These are phyloP conservation scores for Brachionus rotundiformis DNA, from an alignment of 1,140 invertebrate species.

Conservation along the genomic window DNA sequence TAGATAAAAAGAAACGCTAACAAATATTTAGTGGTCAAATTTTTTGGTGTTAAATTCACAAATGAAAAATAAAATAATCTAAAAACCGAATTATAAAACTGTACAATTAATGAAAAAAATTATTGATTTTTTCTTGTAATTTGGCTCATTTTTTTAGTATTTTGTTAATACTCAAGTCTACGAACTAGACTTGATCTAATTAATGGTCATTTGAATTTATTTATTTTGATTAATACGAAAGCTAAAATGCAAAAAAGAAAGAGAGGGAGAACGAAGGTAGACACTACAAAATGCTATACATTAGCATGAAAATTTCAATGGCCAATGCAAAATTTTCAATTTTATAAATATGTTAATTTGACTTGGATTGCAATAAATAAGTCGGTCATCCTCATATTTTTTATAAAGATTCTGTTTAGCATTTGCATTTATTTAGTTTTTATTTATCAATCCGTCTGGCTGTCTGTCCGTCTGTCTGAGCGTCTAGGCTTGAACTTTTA, in stretches of 20 bases:
- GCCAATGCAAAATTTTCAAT: conserved; percentile 23
- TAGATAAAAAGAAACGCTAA: neutral
- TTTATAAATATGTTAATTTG: conserved; percentile 31
- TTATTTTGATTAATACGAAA: conserved; percentile 35
- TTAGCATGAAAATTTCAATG: conserved; percentile 44
- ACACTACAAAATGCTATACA: conserved; percentile 7
- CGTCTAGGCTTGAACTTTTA: conserved; percentile 39
- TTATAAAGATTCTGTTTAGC: neutral
- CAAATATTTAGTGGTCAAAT: neutral
- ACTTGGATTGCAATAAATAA: conserved; percentile 29
- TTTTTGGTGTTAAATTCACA: neutral
- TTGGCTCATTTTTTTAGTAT: conserved; percentile 16
- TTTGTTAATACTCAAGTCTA: conserved; percentile 48
- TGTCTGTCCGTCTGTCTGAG: conserved; percentile 28
- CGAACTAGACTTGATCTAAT: conserved; percentile 48
- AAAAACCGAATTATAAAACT: conserved; percentile 9
- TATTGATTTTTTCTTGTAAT: conserved; percentile 21
- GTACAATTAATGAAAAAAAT: conserved; percentile 39
- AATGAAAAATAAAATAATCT: conserved; percentile 7
- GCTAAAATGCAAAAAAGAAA: neutral
- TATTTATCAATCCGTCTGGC: conserved; percentile 45
- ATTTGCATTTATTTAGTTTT: neutral
- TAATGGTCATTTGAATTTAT: conserved; percentile 47
- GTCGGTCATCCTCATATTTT: conserved; percentile 37
- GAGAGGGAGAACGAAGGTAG: neutral